A percentile compares a stretch with the other conserved stretches of the same genome.
Conservation (phyloP, 1,140 invertebrate species). For the Acromyrmex echinatior region DNA sequence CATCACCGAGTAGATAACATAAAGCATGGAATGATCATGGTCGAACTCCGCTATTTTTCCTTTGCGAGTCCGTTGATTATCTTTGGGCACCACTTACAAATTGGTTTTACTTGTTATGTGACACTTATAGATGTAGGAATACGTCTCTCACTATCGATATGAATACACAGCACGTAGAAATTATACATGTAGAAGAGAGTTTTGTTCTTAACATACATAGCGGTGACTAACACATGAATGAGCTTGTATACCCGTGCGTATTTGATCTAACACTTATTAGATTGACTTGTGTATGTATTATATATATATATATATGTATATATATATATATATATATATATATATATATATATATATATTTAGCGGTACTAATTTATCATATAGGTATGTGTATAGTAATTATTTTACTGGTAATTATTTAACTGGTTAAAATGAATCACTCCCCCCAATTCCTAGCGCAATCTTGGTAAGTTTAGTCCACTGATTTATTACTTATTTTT, state of each 20-base stretch:
- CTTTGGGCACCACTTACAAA: slow-evolving; percentile 44
- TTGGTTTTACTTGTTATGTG: slow-evolving; percentile 26
- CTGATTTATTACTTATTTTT: slow-evolving; percentile 67
- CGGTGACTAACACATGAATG: slow-evolving; percentile 69
- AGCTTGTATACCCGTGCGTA: slow-evolving; percentile 76
- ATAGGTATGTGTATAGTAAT: slow-evolving; percentile 73
- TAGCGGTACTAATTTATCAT: slow-evolving; percentile 51
- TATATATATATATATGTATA: background rate
- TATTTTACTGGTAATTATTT: background rate
- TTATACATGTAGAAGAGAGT: slow-evolving; percentile 57
- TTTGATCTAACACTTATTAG: slow-evolving; percentile 67
- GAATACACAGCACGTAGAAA: slow-evolving; percentile 68
- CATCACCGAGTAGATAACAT: slow-evolving; percentile 63
- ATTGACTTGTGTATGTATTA: slow-evolving; percentile 38
- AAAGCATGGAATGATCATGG: slow-evolving; percentile 71
- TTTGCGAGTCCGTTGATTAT: slow-evolving; percentile 26
- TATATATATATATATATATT: background rate
- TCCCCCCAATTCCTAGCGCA: slow-evolving; percentile 81
- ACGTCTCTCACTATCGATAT: slow-evolving; percentile 38
- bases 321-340: background rate
- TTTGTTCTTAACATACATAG: slow-evolving; percentile 70
- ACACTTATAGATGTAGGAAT: slow-evolving; percentile 54
- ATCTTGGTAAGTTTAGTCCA: slow-evolving; percentile 82
- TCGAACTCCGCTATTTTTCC: slow-evolving; percentile 47
- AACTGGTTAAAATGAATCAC: slow-evolving; percentile 83